Percentiles rank a stretch among this genome's conserved stretches.
Conservation (phyloP, 2,113 vertebrate genomes). For the Myodes glareolus region DNA sequence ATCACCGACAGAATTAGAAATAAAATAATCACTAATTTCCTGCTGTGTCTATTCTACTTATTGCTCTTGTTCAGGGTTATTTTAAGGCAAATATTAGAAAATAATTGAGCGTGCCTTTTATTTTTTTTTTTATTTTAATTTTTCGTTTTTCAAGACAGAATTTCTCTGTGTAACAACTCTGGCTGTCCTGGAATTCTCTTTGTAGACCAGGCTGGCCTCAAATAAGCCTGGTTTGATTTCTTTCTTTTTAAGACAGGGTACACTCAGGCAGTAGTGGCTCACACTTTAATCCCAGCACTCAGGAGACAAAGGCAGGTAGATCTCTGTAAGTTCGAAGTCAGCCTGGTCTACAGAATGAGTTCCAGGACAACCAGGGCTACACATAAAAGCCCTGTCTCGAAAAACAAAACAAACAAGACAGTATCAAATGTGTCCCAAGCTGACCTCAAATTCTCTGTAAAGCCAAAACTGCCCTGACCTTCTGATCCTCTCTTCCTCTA, state of each 20-base stretch:
- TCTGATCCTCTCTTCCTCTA: too few relatives aligned
- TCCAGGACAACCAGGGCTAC: background rate
- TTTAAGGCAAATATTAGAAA: constrained; percentile 34
- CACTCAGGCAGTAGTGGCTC: rapidly evolving
- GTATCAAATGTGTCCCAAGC: background rate
- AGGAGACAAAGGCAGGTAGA: background rate
- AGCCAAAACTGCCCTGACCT: background rate
- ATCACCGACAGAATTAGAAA: background rate
- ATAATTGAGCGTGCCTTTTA: background rate
- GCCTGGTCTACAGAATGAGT: background rate
- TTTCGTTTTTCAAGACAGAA: too few relatives aligned
- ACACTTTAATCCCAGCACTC: background rate
- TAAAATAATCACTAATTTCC: background rate
- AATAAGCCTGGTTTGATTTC: background rate
- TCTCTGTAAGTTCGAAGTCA: background rate
- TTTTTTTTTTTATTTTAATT: background rate
- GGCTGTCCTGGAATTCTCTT: too few relatives aligned
- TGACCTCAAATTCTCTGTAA: background rate
- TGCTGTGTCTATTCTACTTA: background rate
- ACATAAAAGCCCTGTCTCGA: background rate
- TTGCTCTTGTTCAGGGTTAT: background rate
- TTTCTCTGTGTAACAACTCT: too few relatives aligned
- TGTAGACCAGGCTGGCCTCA: too few relatives aligned
- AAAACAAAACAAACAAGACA: background rate
- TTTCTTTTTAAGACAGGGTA: background rate